Conservation (phyloP, 2,113 vertebrate species). For the Catharus bicknelli region DNA sequence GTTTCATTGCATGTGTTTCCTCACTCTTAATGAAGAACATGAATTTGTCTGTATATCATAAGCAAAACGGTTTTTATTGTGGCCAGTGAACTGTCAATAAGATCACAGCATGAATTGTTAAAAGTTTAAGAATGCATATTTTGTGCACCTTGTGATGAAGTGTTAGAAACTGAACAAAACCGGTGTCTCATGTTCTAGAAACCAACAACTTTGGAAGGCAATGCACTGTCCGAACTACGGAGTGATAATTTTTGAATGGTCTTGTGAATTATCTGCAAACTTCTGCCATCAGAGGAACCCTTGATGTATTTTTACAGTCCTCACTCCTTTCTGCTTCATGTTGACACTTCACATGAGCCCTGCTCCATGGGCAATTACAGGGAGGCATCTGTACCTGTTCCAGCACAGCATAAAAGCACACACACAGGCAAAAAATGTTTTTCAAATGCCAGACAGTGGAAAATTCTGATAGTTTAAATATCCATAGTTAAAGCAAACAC, state of each 20-base stretch:
- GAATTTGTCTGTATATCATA: neutral
- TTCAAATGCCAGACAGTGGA: neutral
- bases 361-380: neutral
- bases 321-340: neutral
- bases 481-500: neutral
- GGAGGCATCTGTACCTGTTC: too few relatives aligned
- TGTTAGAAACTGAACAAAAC: neutral
- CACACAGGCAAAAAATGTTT: neutral
- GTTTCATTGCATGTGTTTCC: neutral
- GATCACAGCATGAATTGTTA: neutral
- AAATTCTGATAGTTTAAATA: neutral
- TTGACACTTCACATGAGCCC: neutral
- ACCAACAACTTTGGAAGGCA: fast-evolving
- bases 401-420: too few relatives aligned
- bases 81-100: neutral
- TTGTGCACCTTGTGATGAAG: neutral
- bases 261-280: neutral
- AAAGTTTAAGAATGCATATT: fast-evolving
- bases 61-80: neutral
- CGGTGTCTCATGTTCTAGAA: neutral
- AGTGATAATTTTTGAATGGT: neutral
- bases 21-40: neutral
- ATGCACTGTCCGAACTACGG: neutral
- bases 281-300: neutral
- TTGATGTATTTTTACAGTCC: neutral